Evolutionary conservation across 2,113 vertebrate genomes (phyloP).

Genomic region (Sula dactylatra): DNA sequence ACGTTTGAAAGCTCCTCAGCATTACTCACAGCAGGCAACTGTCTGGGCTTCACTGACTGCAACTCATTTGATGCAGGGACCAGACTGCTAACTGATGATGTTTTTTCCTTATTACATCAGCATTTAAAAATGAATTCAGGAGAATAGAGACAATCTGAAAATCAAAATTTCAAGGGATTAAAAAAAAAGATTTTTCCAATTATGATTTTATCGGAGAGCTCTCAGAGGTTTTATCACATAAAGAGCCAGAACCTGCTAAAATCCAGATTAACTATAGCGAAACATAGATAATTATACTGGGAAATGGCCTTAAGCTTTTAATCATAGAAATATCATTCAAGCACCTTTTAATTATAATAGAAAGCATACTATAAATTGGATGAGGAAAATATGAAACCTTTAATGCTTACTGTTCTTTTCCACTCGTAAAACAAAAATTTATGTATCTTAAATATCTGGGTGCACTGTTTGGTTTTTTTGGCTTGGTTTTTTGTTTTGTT

Average conservation of each 20-base stretch:
- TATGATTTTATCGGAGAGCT: not conserved
- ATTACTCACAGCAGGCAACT: not conserved
- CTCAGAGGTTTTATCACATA: not conserved
- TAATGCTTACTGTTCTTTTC: not conserved
- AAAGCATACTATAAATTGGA: not conserved
- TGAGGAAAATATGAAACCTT: not conserved
- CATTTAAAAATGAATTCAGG: not conserved
- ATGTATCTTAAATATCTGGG: not conserved
- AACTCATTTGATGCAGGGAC: not conserved
- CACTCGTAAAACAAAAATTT: not conserved
- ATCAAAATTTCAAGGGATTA: not conserved
- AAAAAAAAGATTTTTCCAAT: not conserved
- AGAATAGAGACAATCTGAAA: not conserved
- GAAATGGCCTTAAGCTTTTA: not conserved
- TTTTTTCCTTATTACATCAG: not conserved
- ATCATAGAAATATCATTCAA: not conserved
- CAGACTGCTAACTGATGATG: not conserved
- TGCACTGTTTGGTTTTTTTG: not conserved
- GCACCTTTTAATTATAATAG: not conserved
- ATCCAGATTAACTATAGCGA: not conserved
- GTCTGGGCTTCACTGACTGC: not conserved
- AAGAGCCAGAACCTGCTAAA: not conserved
- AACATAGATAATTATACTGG: not conserved
- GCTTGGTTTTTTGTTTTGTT: not conserved
- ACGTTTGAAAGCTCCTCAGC: not conserved